Evolutionary conservation across 2,797 vertebrate species (phyloP), one percentile per base, ranked within the genome.

Genomic region (Anas acuta): DNA sequence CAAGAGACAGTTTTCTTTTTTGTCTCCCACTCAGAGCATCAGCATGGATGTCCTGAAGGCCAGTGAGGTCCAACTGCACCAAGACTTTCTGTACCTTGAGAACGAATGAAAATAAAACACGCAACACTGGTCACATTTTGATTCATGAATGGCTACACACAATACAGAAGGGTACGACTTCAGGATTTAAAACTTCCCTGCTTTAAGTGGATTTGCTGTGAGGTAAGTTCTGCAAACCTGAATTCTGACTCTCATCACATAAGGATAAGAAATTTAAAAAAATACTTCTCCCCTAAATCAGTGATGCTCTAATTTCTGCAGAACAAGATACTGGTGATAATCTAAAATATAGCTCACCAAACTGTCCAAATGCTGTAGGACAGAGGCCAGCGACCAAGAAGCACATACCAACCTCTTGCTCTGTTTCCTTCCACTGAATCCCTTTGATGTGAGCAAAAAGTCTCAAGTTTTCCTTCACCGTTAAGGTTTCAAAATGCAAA

Each of bases 381-480:
- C 14, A 83, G 20, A 69, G 13, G 14, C 12, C 28, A 37, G 43
- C 25, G 71, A 51, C 37, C 62, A 71, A 33, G 11, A 65, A 73
- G 61, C 45, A 61, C 65, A 91, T 43, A 58, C 83, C n/a, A 95
- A 99, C 99, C 98, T 99, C 98, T 15, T 93, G 84, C 8, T 98
- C 96, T 18, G 98, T 94, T 86, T 99, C 97, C 1, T 95, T 96
- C 2, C 89, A 67, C 3, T 90, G 96, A 95, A 99, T 98, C 54
- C 99, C 99, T 93, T 99, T 99, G 94, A 99, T 96, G 86, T 98
- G 98, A 14, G 99, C 98, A 56, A 99, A 99, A 14, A 98, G 98
- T 71, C 94, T 96, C 83, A 99, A 98, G 95, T 99, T 99, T 89
- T 99, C 99, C 96, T 98, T 98, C 92, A 99, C 98, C 0, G 99